phyloP scores from a whole-genome alignment of 2,888 invertebrate species.

The Eupithecia pulchellata region DNA sequence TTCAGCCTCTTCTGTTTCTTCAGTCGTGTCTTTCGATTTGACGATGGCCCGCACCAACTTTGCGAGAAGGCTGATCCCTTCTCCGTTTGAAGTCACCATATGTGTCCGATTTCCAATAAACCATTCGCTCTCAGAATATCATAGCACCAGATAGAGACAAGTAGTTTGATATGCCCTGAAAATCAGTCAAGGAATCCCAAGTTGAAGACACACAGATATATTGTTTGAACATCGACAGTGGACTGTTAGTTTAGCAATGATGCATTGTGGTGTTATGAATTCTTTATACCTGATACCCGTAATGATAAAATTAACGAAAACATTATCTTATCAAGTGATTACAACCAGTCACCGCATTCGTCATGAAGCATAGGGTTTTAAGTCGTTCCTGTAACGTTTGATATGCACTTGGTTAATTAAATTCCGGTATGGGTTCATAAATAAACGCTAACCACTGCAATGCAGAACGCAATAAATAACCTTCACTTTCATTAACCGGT shows the following conservation, averaged over 20 bases:
- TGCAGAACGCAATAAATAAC: conserved; percentile 46
- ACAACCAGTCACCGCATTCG: conserved; percentile 63
- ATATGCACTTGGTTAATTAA: conserved; percentile 19
- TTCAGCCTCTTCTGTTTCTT: conserved; percentile 57
- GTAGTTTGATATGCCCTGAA: conserved; percentile 82
- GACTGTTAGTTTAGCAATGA: conserved; percentile 64
- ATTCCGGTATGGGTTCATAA: background rate
- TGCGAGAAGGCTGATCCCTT: conserved; percentile 78
- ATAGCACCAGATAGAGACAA: conserved; percentile 73
- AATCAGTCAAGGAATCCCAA: conserved; percentile 83
- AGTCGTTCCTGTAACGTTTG: conserved; percentile 59
- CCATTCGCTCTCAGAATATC: conserved; percentile 72
- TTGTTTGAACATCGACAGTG: conserved; percentile 67
- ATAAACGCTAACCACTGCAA: conserved; percentile 30
- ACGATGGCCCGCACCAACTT: conserved; percentile 65
- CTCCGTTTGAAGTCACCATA: conserved; percentile 79
- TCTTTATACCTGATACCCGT: conserved; percentile 58
- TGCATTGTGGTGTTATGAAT: conserved; percentile 63
- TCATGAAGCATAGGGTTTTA: conserved; percentile 50
- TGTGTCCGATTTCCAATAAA: conserved; percentile 67
- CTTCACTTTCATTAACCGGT: conserved; percentile 61
- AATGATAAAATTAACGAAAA: conserved; percentile 58
- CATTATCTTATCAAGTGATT: conserved; percentile 73
- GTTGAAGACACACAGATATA: conserved; percentile 84
- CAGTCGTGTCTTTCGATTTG: conserved; percentile 61